A percentile compares a stretch with the other conserved stretches of the same genome.
Conservation (phyloP, 2,888 invertebrate species). For the Lasioglossum marginatum region DNA sequence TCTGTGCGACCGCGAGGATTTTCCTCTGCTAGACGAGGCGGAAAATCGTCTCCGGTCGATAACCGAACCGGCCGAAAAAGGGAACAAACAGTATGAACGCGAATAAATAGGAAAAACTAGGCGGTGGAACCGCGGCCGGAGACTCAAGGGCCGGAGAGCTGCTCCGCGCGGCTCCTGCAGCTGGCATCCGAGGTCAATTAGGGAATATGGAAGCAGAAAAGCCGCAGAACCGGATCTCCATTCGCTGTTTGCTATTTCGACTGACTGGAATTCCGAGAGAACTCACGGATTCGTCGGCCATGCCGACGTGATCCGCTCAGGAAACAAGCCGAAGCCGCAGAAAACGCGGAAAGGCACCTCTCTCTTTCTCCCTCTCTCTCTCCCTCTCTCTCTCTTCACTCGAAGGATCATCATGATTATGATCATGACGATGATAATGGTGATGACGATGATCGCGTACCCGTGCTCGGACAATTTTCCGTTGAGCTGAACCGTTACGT, state of each 20-base stretch:
- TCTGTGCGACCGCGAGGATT: neutral
- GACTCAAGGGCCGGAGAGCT: slow-evolving; percentile 2
- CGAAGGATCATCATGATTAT: neutral
- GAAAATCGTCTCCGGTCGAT: slow-evolving; percentile 9
- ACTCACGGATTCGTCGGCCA: slow-evolving; percentile 3
- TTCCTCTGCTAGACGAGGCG: neutral
- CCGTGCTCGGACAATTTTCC: neutral
- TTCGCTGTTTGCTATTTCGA: slow-evolving; percentile 9
- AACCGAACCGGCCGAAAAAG: neutral
- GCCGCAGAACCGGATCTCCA: slow-evolving; percentile 2
- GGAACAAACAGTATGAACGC: neutral
- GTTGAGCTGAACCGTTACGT: neutral
- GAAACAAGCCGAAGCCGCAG: slow-evolving; percentile 2
- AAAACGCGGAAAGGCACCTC: slow-evolving; percentile 16
- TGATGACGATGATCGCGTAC: neutral
- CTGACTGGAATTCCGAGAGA: slow-evolving; percentile 5
- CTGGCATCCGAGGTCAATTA: slow-evolving; percentile 15
- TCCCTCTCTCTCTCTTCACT: neutral
- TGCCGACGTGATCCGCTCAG: slow-evolving; percentile 4
- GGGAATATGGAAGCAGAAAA: slow-evolving; percentile 16
- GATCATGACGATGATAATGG: neutral
- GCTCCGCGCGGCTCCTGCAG: neutral
- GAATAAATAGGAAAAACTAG: slow-evolving; percentile 5
- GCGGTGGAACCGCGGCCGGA: neutral
- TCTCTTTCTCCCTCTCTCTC: neutral